phyloP scores from a whole-genome alignment of 2,113 vertebrate species.

The Caranx melampygus region DNA sequence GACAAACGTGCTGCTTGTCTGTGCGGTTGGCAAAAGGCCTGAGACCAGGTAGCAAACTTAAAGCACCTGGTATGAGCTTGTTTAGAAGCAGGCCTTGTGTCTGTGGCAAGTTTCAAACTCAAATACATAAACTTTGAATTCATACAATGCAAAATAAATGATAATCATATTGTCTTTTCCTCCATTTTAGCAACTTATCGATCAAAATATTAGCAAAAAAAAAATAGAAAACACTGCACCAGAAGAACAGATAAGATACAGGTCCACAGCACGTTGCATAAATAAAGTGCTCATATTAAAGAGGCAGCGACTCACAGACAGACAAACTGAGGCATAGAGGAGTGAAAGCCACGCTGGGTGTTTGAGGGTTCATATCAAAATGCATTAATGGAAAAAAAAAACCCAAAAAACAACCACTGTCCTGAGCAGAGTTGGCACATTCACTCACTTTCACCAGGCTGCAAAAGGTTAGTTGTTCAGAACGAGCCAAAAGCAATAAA shows the following conservation, averaged over 20 bases:
- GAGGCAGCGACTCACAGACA: background rate
- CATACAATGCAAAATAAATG: background rate
- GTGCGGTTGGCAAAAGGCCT: constrained; percentile 6
- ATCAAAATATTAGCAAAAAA: background rate
- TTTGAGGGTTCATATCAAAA: constrained; percentile 22
- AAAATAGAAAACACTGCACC: background rate
- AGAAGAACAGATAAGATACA: constrained; percentile 9
- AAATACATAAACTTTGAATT: background rate
- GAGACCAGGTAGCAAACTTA: no score
- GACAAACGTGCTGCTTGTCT: background rate
- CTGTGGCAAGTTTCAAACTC: constrained; percentile 19
- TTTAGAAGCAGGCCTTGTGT: background rate
- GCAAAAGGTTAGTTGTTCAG: constrained; percentile 19
- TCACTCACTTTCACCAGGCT: constrained; percentile 35
- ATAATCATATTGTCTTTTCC: background rate
- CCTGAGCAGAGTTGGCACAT: constrained; percentile 24
- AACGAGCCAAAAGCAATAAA: constrained; percentile 5
- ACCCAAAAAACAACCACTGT: background rate
- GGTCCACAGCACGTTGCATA: constrained; percentile 33
- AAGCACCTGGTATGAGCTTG: background rate
- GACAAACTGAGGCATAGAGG: background rate
- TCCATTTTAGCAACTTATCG: constrained; percentile 5
- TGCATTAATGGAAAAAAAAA: constrained; percentile 17
- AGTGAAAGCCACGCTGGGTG: constrained; percentile 7
- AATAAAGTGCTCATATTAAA: constrained; percentile 55